Conservation (phyloP, 2,888 invertebrate species). For the Druceiella hillmani region DNA sequence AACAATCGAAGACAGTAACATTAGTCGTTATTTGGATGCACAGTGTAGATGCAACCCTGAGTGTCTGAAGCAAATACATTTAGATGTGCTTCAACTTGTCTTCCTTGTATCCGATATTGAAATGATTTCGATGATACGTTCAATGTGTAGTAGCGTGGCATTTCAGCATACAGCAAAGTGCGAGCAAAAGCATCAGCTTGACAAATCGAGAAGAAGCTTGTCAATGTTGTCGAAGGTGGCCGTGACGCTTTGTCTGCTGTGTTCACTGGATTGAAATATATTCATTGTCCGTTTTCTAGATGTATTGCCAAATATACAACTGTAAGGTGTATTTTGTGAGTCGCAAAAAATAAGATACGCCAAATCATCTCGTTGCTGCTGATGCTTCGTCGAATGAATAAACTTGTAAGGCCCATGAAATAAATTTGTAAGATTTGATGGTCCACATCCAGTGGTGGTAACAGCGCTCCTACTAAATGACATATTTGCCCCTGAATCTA, state of each 20-base stretch:
- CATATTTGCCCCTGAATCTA: too few species aligned
- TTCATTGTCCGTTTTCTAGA: too few species aligned
- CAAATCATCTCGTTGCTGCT: too few species aligned
- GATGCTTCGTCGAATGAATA: too few species aligned
- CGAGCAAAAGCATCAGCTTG: slow-evolving; percentile 24
- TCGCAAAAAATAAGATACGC: too few species aligned
- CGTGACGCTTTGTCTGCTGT: slow-evolving; percentile 20
- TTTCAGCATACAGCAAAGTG: slow-evolving; percentile 25
- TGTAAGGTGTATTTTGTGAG: too few species aligned
- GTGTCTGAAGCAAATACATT: slow-evolving; percentile 21
- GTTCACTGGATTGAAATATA: slow-evolving; percentile 20
- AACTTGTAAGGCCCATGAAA: too few species aligned
- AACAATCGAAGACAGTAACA: too few species aligned
- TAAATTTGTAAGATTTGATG: too few species aligned
- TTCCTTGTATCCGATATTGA: slow-evolving; percentile 23
- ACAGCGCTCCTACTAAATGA: too few species aligned
- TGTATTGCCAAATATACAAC: too few species aligned
- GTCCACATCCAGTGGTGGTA: too few species aligned
- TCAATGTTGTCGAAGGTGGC: slow-evolving; percentile 23
- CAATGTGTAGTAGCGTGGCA: slow-evolving; percentile 25
- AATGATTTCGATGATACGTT: slow-evolving; percentile 22
- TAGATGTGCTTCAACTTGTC: slow-evolving; percentile 20
- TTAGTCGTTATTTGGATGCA: slow-evolving; percentile 19
- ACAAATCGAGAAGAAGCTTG: slow-evolving; percentile 24
- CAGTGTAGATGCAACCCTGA: slow-evolving; percentile 20